phyloP scores from a whole-genome alignment of 2,888 invertebrate species.

The Chloroclysta siterata region DNA sequence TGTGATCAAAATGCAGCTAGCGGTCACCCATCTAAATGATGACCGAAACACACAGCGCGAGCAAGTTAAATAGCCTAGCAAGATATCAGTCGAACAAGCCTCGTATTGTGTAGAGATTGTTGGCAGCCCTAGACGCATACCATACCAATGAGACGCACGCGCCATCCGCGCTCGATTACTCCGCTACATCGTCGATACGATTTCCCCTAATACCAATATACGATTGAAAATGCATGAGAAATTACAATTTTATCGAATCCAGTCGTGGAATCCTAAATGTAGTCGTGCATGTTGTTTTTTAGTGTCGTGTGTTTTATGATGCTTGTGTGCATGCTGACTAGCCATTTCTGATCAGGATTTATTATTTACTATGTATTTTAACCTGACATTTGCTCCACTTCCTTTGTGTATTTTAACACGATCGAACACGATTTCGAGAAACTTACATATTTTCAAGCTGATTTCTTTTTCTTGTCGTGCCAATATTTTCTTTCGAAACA shows the following conservation, averaged over 20 bases:
- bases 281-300: slow-evolving; percentile 12
- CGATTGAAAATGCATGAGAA: slow-evolving; percentile 42
- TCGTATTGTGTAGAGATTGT: neutral
- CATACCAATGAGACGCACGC: slow-evolving; percentile 41
- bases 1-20: no score
- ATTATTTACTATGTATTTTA: slow-evolving; percentile 8
- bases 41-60: no score
- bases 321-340: slow-evolving; percentile 7
- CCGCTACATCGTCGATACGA: slow-evolving; percentile 35
- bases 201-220: slow-evolving; percentile 51
- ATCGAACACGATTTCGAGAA: no score
- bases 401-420: neutral
- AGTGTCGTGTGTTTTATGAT: slow-evolving; percentile 8
- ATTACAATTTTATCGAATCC: slow-evolving; percentile 37
- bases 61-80: no score
- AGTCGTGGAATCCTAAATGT: slow-evolving; percentile 45
- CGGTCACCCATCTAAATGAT: no score
- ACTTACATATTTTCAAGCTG: no score
- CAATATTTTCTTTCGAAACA: no score
- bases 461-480: no score
- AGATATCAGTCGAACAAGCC: no score
- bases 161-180: slow-evolving; percentile 49
- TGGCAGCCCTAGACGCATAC: slow-evolving; percentile 28
- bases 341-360: slow-evolving; percentile 2
- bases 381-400: neutral